A percentile compares a stretch with the other conserved stretches of the same genome.
Evolutionary conservation across 2,888 invertebrate species (phyloP).

Genomic region (Andrena trimmerana): DNA sequence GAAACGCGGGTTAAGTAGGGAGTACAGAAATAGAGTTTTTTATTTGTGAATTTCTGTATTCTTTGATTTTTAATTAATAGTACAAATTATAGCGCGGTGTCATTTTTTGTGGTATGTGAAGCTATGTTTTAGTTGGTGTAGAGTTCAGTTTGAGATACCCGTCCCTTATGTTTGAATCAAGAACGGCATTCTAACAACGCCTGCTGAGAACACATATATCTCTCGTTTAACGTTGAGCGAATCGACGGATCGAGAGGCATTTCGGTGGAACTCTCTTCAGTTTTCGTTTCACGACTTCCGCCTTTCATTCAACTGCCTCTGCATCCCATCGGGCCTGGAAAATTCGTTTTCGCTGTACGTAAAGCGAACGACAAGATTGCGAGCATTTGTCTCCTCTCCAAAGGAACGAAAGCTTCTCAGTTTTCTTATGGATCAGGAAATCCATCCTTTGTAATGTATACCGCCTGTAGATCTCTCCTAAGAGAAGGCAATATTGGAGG

Average conservation of each 20-base stretch:
- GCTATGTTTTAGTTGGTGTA: too few relatives aligned
- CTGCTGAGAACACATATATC: conserved; percentile 13
- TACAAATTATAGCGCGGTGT: too few relatives aligned
- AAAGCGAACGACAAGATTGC: conserved; percentile 54
- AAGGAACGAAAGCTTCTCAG: conserved; percentile 30
- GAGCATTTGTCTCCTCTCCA: conserved; percentile 59
- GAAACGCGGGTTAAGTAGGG: too few relatives aligned
- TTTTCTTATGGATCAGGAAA: conserved; percentile 36
- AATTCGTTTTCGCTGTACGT: conserved; percentile 55
- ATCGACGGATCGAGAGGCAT: conserved; percentile 28
- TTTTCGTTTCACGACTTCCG: conserved; percentile 47
- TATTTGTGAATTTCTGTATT: too few relatives aligned
- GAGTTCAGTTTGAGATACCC: conserved; percentile 18
- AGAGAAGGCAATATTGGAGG: conserved; percentile 25
- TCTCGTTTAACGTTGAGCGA: conserved; percentile 3
- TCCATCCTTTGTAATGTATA: conserved; percentile 43
- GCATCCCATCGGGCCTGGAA: conserved; percentile 31
- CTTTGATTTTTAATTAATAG: too few relatives aligned
- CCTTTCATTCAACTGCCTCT: conserved; percentile 38
- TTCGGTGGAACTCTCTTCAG: conserved; percentile 28
- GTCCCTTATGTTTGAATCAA: conserved; percentile 4
- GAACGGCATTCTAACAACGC: not conserved
- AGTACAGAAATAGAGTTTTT: too few relatives aligned
- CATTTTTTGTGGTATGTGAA: too few relatives aligned
- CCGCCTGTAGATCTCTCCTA: conserved; percentile 19